phyloP scores from a whole-genome alignment of 2,888 invertebrate species.

The Lydus trimaculatus region DNA sequence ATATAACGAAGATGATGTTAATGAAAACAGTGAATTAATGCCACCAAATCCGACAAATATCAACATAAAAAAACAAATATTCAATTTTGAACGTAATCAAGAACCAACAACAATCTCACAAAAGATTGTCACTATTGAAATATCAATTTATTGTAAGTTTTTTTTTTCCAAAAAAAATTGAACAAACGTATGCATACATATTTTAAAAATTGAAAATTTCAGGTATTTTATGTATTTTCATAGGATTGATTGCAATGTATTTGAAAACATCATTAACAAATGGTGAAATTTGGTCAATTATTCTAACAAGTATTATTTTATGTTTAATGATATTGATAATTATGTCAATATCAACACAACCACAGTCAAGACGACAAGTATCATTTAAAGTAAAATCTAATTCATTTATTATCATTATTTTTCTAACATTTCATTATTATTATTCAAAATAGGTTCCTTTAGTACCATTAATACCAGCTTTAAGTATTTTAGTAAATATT shows the following conservation, averaged over 20 bases:
- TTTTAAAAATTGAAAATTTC: conserved; percentile 21
- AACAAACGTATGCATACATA: neutral
- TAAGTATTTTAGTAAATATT: conserved; percentile 83
- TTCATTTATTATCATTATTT: conserved; percentile 25
- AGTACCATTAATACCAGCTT: conserved; percentile 81
- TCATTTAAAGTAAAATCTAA: conserved; percentile 73
- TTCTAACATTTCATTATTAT: conserved; percentile 3
- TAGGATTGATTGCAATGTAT: conserved; percentile 53
- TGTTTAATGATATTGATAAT: conserved; percentile 59
- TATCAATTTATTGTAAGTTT: conserved; percentile 63
- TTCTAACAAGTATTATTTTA: conserved; percentile 38
- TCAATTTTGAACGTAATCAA: conserved; percentile 57
- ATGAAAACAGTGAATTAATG: conserved; percentile 39
- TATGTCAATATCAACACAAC: conserved; percentile 67
- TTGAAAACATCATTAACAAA: conserved; percentile 51
- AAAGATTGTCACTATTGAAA: conserved; percentile 60
- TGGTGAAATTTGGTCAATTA: conserved; percentile 54
- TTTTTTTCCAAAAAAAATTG: conserved; percentile 11
- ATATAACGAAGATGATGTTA: conserved; percentile 20
- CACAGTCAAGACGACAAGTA: conserved; percentile 68
- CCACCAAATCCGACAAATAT: conserved; percentile 16
- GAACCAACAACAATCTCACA: conserved; percentile 63
- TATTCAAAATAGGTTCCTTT: conserved; percentile 74
- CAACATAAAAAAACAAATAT: conserved; percentile 56
- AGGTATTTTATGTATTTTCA: conserved; percentile 53